Conservation (phyloP, 2,113 vertebrate species). For the Gnathochromis pfefferi region DNA sequence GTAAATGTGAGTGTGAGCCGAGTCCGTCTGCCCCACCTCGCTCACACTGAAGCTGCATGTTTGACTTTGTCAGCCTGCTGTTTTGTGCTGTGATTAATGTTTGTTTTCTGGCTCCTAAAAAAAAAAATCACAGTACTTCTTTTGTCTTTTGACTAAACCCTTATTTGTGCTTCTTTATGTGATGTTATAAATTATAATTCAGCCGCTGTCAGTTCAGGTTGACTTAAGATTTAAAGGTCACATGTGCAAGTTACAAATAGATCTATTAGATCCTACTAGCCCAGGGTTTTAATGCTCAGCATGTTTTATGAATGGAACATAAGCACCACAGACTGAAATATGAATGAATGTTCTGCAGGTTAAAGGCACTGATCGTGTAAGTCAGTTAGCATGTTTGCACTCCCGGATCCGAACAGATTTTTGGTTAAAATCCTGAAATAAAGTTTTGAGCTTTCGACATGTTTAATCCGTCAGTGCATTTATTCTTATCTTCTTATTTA, state of each 20-base stretch:
- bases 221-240: neutral
- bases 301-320: neutral
- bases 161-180: neutral
- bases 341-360: neutral
- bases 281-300: neutral
- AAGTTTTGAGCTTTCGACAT: neutral
- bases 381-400: neutral
- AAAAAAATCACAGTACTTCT: neutral
- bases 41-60: neutral
- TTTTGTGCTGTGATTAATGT: neutral
- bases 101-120: neutral
- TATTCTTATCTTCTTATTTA: neutral
- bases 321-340: neutral
- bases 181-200: neutral
- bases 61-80: neutral
- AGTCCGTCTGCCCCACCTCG: neutral
- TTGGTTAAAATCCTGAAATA: neutral
- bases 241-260: neutral
- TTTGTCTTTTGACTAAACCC: neutral
- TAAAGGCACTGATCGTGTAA: accelerated
- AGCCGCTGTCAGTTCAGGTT: neutral
- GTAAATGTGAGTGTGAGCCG: neutral
- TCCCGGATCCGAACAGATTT: neutral
- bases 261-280: neutral
- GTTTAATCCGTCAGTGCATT: neutral